phyloP scores from a whole-genome alignment of 2,113 vertebrate genomes.

The Malurus cyaneus region DNA sequence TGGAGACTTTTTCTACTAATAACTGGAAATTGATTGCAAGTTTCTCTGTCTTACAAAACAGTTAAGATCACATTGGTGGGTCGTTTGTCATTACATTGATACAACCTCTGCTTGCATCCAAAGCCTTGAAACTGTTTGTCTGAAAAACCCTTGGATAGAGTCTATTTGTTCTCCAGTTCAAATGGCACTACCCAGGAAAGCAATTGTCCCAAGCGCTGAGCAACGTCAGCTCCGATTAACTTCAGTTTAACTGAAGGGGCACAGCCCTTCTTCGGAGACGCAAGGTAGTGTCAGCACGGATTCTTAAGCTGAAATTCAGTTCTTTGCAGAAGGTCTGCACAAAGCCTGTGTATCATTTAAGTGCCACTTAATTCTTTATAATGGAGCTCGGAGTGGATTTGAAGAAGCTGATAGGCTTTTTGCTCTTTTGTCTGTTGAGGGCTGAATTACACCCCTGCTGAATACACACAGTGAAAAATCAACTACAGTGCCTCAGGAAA shows the following conservation, averaged over 20 bases:
- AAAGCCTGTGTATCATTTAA: conserved; percentile 32
- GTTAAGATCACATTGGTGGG: not conserved
- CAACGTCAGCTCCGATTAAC: not conserved
- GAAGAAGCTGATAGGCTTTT: conserved; percentile 34
- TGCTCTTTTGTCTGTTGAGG: not conserved
- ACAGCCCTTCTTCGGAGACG: not conserved
- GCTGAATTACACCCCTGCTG: conserved; percentile 34
- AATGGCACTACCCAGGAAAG: not conserved
- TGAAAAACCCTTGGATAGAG: not conserved
- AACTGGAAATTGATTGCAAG: not conserved
- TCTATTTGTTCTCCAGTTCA: not conserved
- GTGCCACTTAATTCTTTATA: conserved; percentile 43
- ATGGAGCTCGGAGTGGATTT: conserved; percentile 4
- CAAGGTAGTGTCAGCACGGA: not conserved
- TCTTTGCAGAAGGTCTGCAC: not conserved
- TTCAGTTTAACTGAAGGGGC: not conserved
- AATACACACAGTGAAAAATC: conserved; percentile 18
- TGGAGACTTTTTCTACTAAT: not conserved
- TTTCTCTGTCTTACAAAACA: not conserved
- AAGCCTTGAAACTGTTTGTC: not conserved
- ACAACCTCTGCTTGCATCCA: not conserved
- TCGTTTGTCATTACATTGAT: accelerated
- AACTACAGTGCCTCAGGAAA: conserved; percentile 20
- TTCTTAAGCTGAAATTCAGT: conserved; percentile 3
- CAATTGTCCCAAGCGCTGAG: not conserved